These are phyloP conservation scores for Meloidogyne floridensis DNA, from an alignment of 1,140 invertebrate genomes.

Conservation along the genomic window DNA sequence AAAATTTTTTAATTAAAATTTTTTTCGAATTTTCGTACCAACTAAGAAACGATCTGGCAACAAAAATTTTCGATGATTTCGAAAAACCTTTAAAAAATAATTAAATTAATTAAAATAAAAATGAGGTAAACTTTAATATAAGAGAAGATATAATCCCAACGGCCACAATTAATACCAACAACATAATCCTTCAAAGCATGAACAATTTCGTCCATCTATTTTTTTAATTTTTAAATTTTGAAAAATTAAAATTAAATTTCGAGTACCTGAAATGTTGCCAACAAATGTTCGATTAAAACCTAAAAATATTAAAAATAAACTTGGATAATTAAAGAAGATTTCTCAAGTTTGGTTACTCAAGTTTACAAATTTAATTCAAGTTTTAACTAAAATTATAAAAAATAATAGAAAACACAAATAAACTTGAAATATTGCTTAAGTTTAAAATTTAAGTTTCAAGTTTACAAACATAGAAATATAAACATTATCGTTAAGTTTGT, in stretches of 20 bases:
- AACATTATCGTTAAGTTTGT: no score
- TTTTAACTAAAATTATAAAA: no score
- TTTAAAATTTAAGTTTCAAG: no score
- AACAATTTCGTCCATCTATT: constrained; percentile 73
- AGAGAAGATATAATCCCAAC: constrained; percentile 78
- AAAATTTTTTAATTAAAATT: no score
- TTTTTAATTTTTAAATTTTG: constrained; percentile 68
- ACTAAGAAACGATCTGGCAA: constrained; percentile 74
- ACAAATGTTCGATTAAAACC: constrained; percentile 75
- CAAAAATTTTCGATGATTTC: constrained; percentile 71
- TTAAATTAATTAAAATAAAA: constrained; percentile 66
- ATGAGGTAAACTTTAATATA: constrained; percentile 71
- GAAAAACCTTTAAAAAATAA: constrained; percentile 50
- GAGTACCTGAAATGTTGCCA: constrained; percentile 68
- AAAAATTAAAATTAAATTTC: constrained; percentile 14
- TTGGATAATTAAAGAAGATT: no score
- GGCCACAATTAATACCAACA: constrained; percentile 76
- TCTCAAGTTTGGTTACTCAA: no score
- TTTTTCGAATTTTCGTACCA: constrained; percentile 39
- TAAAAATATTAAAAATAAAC: neutral
- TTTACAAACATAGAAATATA: no score
- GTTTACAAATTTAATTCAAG: no score
- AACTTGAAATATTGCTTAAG: no score
- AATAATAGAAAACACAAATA: no score
- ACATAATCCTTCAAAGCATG: constrained; percentile 74